Evolutionary conservation across 2,888 invertebrate genomes (phyloP), one percentile per base, ranked within the genome.

Genomic region (Trichogramma dendrolimi): DNA sequence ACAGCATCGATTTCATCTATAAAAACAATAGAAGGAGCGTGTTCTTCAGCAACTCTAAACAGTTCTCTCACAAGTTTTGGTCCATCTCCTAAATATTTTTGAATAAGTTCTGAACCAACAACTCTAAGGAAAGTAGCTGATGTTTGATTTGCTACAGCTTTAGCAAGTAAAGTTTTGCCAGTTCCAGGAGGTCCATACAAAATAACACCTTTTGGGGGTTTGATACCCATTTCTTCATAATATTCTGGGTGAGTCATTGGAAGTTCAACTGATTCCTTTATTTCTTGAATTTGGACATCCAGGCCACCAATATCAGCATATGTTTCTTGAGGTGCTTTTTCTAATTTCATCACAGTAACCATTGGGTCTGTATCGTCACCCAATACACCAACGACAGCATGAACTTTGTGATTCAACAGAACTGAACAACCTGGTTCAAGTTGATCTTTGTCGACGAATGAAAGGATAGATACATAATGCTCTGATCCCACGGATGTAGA

Each of bases 1-100:
- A 98, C 94, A 41, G 98, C 98, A 84, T 99, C 99, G 73, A 99
- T 99, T 86, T 99, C 99, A 84, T 99, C 99, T 72, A 99, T 99
- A 77, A 99, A 99, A 8, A 99, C 97, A 80, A 99, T 99, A 1
- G 98, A 97, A 0, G 99, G 99, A 0, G 99, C 97, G 82, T 99
- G 96, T 77, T 99, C 98, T 78, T 99, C 98, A 0, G 99, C 99
- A n/a, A 99, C 98, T 71, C 98, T 85, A 81, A 99, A 99, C 64
- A 99, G 81, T 78, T 99, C 99, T 60, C 99, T 85, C 1, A 99
- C 99, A 65, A 99, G 83, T 81, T 99, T 99, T 0, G 99, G 98
- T 0, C 99, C 99, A 82, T 99, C 99, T 67, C 99, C 99, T 82
- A 97, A 84, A 81, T 99, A 99, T 80, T 99, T 99, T 76, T 99